Base-by-base conservation (phyloP, 2,888 invertebrate species). In the Agrotis clavis region DNA sequence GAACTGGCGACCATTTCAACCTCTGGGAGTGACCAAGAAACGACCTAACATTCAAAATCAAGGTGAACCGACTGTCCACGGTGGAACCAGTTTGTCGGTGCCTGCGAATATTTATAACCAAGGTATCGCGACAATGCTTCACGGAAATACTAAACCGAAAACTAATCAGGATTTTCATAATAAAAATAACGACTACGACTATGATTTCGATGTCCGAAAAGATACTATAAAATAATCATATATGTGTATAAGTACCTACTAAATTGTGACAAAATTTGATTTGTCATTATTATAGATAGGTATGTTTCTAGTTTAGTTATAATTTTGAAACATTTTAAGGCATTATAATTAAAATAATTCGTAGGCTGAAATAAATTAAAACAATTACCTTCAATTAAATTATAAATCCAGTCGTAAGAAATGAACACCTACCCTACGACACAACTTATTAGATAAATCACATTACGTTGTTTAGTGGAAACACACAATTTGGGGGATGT, bases 41-140 rank as follows among this genome's bases (percentile, higher is more conserved):
- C 82, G 64, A 76, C 73, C 84, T 77, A 71, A 70, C 62, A 50
- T 48, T 68, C 70, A 67, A 65, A 35, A 77, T 72, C 84, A 85
- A 85, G 84, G 85, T 83, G 65, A 83, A 56, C 60, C 47, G 64
- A 67, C 53, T 71, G 61, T 62, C 72, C 69, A 75, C 71, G 30
- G 64, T 35, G 62, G 66, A 84, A 79, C 85, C 67, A 61, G 83
- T 85, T 83, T 79, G 35, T 56, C 65, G 19, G 60, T 53, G 14
- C 57, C 61, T 64, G 64, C 57, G 67, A 76, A 74, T 81, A 74
- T 71, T 54, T 41, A 71, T 57, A 47, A 61, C 19, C 84, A 65
- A 70, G 71, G 47, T 67, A 69, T 59, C 65, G 48, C 67, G 63
- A 71, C 75, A 71, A 64, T 68, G 56, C 51, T 71, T 77, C 63